Evolutionary conservation across 2,888 invertebrate genomes (phyloP).

Genomic region (Diarsia brunnea): DNA sequence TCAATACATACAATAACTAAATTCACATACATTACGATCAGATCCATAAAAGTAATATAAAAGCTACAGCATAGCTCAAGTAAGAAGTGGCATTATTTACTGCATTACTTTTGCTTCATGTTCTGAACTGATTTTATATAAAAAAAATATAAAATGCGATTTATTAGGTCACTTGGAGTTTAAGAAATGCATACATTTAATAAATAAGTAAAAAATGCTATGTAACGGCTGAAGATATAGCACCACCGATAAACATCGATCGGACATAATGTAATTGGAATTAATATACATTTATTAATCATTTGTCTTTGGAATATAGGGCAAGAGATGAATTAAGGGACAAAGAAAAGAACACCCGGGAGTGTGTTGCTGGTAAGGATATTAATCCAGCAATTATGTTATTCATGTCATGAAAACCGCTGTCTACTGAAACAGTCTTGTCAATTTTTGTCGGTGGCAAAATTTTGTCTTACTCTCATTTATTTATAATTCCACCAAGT

Average conservation of each 20-base stretch:
- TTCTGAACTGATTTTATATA: not conserved
- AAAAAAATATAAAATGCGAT: conserved; percentile 27
- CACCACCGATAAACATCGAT: conserved; percentile 2
- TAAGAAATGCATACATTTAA: conserved; percentile 13
- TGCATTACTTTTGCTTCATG: conserved; percentile 5
- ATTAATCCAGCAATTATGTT: not conserved
- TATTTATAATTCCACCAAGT: conserved; percentile 25
- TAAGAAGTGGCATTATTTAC: conserved; percentile 12
- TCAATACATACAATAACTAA: conserved; percentile 33
- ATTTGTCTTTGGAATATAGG: not conserved
- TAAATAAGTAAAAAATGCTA: not conserved
- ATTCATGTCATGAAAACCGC: not conserved
- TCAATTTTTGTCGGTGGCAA: conserved; percentile 2
- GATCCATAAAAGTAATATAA: conserved; percentile 43
- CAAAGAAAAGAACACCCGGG: not conserved
- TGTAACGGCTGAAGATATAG: not conserved
- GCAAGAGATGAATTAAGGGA: not conserved
- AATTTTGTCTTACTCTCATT: not conserved
- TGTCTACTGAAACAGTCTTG: not conserved
- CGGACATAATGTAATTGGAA: not conserved
- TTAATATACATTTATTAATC: too few species aligned
- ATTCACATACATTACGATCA: conserved; percentile 30
- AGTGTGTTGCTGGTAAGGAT: not conserved
- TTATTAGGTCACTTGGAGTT: conserved; percentile 18
- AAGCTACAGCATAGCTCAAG: conserved; percentile 19